A percentile compares a stretch with the other conserved stretches of the same genome.
Conservation (phyloP, 2,113 vertebrate species). For the Muntiacus muntjak region DNA sequence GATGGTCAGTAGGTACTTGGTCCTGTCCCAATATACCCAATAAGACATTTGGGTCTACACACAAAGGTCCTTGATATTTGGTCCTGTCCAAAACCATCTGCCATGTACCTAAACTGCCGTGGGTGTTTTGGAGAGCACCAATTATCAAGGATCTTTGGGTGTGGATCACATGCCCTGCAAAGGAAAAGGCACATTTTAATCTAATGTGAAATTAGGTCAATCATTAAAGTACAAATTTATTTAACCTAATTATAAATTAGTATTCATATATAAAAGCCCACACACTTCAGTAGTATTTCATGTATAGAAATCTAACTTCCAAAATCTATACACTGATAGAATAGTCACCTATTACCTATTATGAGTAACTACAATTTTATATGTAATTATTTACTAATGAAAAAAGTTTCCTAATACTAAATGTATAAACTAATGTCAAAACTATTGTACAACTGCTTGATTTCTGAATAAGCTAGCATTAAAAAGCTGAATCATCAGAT, state of each 20-base stretch:
- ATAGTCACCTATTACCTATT: background rate
- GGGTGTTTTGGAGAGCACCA: background rate
- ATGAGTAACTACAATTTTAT: background rate
- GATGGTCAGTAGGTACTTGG: background rate
- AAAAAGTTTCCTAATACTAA: slow-evolving; percentile 1
- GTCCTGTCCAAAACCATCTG: background rate
- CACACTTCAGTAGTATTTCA: background rate
- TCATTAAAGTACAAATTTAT: background rate
- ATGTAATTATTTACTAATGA: background rate
- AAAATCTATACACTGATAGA: background rate
- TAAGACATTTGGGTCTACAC: background rate
- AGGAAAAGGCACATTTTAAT: background rate
- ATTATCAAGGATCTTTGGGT: background rate
- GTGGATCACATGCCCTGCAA: background rate
- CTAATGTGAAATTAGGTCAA: background rate
- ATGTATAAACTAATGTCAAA: background rate
- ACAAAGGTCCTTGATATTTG: background rate
- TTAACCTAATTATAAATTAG: background rate
- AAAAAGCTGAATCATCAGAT: background rate
- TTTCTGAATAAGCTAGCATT: slow-evolving; percentile 16
- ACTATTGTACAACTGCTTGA: background rate
- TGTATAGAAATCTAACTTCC: background rate
- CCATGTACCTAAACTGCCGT: background rate
- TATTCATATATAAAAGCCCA: background rate
- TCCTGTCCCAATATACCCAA: background rate